phyloP scores from a whole-genome alignment of 2,888 invertebrate species.

The Sarcophaga carnaria region DNA sequence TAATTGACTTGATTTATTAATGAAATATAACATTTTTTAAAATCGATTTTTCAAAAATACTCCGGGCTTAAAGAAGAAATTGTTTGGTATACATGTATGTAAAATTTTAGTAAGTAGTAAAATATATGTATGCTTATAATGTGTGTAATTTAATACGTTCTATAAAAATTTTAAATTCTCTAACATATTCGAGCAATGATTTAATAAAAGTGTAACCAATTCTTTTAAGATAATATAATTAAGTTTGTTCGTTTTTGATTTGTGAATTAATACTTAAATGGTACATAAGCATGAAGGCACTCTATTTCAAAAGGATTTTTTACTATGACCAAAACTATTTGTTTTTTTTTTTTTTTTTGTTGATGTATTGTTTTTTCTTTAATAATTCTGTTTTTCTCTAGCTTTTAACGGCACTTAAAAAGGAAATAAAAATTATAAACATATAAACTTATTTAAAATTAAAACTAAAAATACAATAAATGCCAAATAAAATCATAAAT shows the following conservation, averaged over 20 bases:
- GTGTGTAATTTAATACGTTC: slow-evolving; percentile 23
- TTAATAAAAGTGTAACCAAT: not conserved
- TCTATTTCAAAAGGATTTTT: slow-evolving; percentile 52
- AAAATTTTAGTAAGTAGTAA: slow-evolving; percentile 29
- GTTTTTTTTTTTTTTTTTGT: slow-evolving; percentile 38
- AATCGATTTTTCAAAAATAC: slow-evolving; percentile 51
- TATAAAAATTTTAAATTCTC: slow-evolving; percentile 27
- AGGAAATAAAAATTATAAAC: slow-evolving; percentile 47
- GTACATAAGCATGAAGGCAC: slow-evolving; percentile 62
- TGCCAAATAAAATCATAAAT: slow-evolving; percentile 68
- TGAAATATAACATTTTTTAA: slow-evolving; percentile 58
- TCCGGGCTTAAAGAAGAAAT: slow-evolving; percentile 53
- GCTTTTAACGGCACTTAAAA: slow-evolving; percentile 65
- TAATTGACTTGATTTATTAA: slow-evolving; percentile 60
- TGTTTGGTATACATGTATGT: slow-evolving; percentile 3
- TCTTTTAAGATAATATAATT: slow-evolving; percentile 21
- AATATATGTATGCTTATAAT: slow-evolving; percentile 28
- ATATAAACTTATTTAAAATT: slow-evolving; percentile 48
- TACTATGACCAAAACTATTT: not conserved
- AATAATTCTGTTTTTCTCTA: slow-evolving; percentile 42
- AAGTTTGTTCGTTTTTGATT: slow-evolving; percentile 53
- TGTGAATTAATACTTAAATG: slow-evolving; percentile 41
- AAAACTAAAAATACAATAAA: slow-evolving; percentile 66
- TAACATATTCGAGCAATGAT: slow-evolving; percentile 61
- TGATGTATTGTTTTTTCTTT: slow-evolving; percentile 7